Conservation (phyloP, 2,797 vertebrate species). For the Coregonus suidteri region DNA sequence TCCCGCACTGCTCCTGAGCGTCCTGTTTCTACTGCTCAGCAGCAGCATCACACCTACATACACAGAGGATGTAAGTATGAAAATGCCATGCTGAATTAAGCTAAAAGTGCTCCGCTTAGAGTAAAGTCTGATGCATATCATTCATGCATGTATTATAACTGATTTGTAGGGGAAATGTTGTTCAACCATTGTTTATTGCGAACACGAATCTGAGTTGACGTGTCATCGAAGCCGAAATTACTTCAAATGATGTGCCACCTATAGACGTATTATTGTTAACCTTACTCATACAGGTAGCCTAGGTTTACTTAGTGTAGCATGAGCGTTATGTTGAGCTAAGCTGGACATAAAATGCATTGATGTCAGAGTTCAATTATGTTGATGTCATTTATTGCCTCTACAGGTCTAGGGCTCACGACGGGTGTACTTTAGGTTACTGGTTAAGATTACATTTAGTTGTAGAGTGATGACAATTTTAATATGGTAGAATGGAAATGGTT, state of each 20-base stretch:
- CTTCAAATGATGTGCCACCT: neutral
- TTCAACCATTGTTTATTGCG: neutral
- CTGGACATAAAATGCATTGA: neutral
- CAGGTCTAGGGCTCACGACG: neutral
- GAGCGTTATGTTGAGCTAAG: neutral
- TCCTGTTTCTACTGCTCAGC: slow-evolving; percentile 10
- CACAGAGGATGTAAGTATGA: slow-evolving; percentile 25
- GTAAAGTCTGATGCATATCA: neutral
- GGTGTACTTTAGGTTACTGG: neutral
- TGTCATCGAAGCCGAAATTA: neutral
- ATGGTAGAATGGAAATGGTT: neutral
- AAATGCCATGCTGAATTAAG: neutral
- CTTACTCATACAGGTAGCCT: neutral
- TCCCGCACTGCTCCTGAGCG: neutral
- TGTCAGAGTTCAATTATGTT: neutral
- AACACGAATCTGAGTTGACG: neutral
- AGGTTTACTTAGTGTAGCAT: neutral
- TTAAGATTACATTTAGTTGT: neutral
- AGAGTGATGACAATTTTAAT: neutral
- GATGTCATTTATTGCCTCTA: neutral
- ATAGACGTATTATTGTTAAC: neutral
- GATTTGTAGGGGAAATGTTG: neutral
- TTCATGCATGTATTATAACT: neutral
- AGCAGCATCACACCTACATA: neutral
- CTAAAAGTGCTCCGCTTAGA: neutral